A percentile compares a stretch with the other conserved stretches of the same genome.
phyloP scores from a whole-genome alignment of 35 echinoderm and acorn worm genomes.

The Apostichopus parvimensis region DNA sequence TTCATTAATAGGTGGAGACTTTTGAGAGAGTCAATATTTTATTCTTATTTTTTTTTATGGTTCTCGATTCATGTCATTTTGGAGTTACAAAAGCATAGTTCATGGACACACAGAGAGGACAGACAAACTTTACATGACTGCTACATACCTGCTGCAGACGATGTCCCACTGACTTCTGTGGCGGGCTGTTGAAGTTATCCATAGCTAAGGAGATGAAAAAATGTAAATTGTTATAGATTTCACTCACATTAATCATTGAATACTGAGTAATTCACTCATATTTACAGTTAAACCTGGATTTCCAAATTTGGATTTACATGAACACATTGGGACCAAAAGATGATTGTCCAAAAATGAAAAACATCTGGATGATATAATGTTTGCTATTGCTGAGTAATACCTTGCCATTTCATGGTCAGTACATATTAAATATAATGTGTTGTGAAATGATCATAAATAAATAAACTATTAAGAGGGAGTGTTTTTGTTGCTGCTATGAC shows the following conservation, averaged over 20 bases:
- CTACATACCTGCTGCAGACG: slow-evolving; percentile 55
- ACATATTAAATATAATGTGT: too few species aligned
- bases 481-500: background rate
- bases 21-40: too few species aligned
- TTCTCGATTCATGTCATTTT: too few species aligned
- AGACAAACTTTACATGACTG: background rate
- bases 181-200: slow-evolving; percentile 88
- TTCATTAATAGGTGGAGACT: too few species aligned
- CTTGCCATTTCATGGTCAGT: too few species aligned
- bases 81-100: background rate
- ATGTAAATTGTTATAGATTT: background rate
- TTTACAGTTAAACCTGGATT: too few species aligned
- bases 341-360: too few species aligned
- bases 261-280: background rate
- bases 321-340: too few species aligned
- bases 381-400: too few species aligned
- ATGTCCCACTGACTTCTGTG: slow-evolving; percentile 47
- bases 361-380: too few species aligned
- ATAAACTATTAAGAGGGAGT: background rate
- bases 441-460: background rate
- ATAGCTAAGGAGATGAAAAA: slow-evolving; percentile 58
- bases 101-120: background rate
- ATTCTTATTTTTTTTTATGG: too few species aligned
- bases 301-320: too few species aligned
- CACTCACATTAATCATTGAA: background rate